Base-by-base conservation (phyloP, 1,140 invertebrate species). In the Danaus plexippus region DNA sequence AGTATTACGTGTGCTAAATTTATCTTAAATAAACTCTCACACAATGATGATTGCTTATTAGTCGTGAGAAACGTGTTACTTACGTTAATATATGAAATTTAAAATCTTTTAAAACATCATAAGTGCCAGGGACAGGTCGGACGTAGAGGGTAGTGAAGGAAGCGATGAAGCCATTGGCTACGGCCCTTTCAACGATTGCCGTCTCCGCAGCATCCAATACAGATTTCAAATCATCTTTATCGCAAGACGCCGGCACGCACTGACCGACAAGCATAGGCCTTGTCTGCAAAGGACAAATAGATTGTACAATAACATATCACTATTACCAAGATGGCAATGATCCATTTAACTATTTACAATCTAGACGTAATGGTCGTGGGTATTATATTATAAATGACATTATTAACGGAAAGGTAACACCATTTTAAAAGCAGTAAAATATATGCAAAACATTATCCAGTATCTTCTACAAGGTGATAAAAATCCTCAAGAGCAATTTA, bases 21-120 rank as follows among this genome's bases (percentile, higher is more conserved):
- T 47, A 10, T 8, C 11, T 47, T 47, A 13, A 22, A 22, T 22
- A 22, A 22, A 22, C 18, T 22, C 18, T 22, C 2, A 22, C 18
- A 22, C 18, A n/a, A n/a, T 22, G 18, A 22, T 22, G 6, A 22
- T 22, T 22, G 2, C 18, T 22, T 22, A 22, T 22, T 22, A 6
- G 6, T 22, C 2, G 18, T 2, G 6, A 22, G 18, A 22, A 6
- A 22, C 18, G 18, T 22, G 18, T 41, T 22, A 57, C 59, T 91
- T 85, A 95, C 93, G 89, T 89, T 42, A 94, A 85, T 58, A 94
- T 88, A 71, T 92, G 91, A 58, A 94, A 89, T 75, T 93, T 94
- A 9, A 89, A 75, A 80, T 95, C 93, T 9, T 81, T 73, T 71
- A 90, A 89, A 15, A 92, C 70, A 11, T 88, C 88, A 68, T 94